Evolutionary conservation across 2,113 vertebrate genomes (phyloP).

Genomic region (Alaudala cheleensis): DNA sequence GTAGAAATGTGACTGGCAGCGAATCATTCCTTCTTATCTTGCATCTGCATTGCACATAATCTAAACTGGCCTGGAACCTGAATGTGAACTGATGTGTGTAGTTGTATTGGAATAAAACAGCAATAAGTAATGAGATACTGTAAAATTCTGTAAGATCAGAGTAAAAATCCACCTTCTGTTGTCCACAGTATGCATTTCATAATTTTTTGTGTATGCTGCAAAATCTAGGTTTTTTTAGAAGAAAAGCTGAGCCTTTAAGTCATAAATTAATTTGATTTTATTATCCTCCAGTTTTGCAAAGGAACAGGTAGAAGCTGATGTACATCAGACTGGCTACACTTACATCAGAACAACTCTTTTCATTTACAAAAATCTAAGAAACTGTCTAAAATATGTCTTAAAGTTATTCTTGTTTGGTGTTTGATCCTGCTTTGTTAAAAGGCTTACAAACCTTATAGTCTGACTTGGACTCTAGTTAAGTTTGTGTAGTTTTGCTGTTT

Average conservation of each 20-base stretch:
- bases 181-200: not conserved
- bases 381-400: not conserved
- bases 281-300: not conserved
- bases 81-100: not conserved
- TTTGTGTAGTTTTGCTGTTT: not conserved
- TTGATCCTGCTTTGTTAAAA: not conserved
- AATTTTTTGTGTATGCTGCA: not conserved
- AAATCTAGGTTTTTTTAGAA: not conserved
- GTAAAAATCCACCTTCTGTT: not conserved
- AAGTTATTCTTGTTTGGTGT: not conserved
- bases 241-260: not conserved
- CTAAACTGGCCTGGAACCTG: not conserved
- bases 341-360: not conserved
- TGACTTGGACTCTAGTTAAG: not conserved
- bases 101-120: not conserved
- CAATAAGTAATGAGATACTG: not conserved
- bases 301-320: not conserved
- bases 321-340: not conserved
- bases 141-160: not conserved
- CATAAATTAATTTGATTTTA: not conserved
- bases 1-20: not conserved
- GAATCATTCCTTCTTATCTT: not conserved
- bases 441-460: not conserved
- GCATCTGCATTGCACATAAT: not conserved
- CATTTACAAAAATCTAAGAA: not conserved